Evolutionary conservation across 1,140 invertebrate genomes (phyloP), one percentile per base, ranked within the genome.

Genomic region (Achroia grisella): DNA sequence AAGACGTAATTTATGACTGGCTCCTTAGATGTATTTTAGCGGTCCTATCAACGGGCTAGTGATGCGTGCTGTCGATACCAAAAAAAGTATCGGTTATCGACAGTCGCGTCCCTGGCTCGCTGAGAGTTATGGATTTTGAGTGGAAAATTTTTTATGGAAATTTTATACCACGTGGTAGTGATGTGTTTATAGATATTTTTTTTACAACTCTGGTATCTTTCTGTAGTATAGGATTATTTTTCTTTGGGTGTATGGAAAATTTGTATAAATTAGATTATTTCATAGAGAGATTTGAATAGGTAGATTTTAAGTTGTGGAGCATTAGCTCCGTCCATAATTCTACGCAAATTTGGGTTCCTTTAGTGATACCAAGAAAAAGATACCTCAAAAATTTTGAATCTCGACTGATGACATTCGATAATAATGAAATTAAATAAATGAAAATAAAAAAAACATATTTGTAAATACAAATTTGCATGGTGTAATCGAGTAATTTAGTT

Each of bases 231-330:
- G 63, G 49, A 42, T 64, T 65, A 68, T 68, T 70, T 68, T 75
- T 72, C 48, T 76, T 56, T 62, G 68, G 72, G 78, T 82, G 74
- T 79, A 75, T 71, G 73, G 73, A 82, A 23, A 72, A 71, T 69
- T 47, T 81, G 77, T 78, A 81, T 71, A 78, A 77, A 78, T 64
- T 82, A 77, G 72, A 62, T 64, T 78, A 75, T 73, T 75, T 71
- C 59, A 59, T 75, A 75, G 66, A 23, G 17, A 65, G 62, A 73
- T 76, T 56, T 55, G 68, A 69, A 68, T 63, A 66, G 67, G 63
- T 79, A 75, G 70, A 34, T 44, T 39, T 62, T 75, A 80, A 77
- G 70, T 71, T 60, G 39, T 56, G 70, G 62, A 64, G 63, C 35
- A 15, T 40, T 29, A 31, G 62, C 57, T 61, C 67, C 52, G 71